phyloP scores from a whole-genome alignment of 2,888 invertebrate species.

The Drosophila koepferae region DNA sequence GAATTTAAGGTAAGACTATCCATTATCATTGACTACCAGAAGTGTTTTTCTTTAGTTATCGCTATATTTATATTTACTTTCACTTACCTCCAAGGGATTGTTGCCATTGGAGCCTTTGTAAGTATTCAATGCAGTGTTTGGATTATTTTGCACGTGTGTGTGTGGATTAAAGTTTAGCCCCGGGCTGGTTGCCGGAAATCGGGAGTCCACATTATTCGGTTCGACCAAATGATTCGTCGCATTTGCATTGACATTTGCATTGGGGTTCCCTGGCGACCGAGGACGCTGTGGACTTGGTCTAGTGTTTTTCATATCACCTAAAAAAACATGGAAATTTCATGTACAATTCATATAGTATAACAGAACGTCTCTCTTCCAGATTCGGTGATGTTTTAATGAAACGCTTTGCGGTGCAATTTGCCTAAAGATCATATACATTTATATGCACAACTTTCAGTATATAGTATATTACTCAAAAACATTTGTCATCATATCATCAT shows the following conservation, averaged over 20 bases:
- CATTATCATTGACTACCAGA: background rate
- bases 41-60: too few species aligned
- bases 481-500: too few species aligned
- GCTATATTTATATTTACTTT: background rate
- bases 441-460: too few species aligned
- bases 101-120: slow-evolving; percentile 65
- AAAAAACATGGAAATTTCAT: background rate
- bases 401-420: too few species aligned
- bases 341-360: background rate
- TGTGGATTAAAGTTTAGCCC: slow-evolving; percentile 78
- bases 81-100: slow-evolving; percentile 56
- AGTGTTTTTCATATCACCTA: slow-evolving; percentile 82
- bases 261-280: slow-evolving; percentile 69
- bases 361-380: background rate
- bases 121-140: slow-evolving; percentile 60
- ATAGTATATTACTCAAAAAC: too few species aligned
- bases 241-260: slow-evolving; percentile 22
- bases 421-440: too few species aligned
- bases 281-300: slow-evolving; percentile 84
- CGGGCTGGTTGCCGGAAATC: slow-evolving; percentile 83
- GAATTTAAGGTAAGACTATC: background rate
- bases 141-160: slow-evolving; percentile 59
- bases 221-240: slow-evolving; percentile 57
- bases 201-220: slow-evolving; percentile 69
- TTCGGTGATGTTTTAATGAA: background rate